Conservation (phyloP, 2,797 vertebrate genomes). For the Pogonophryne albipinna region DNA sequence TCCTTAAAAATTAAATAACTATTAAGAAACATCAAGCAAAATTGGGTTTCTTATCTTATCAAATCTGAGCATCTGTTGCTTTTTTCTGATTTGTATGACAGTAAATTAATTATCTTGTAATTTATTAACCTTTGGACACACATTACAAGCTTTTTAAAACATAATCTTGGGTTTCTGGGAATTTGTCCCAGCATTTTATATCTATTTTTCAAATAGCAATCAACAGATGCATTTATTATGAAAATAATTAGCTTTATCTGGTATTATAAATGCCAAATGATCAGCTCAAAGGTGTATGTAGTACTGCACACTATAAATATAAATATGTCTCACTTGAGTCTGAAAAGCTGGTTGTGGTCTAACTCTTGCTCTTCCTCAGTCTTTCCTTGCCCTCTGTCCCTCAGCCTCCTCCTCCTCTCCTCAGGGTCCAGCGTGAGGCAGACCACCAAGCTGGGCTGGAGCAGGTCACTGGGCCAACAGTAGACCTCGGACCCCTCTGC, state of each 20-base stretch:
- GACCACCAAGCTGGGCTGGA: conserved; percentile 89
- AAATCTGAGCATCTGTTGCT: not conserved
- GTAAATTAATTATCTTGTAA: not conserved
- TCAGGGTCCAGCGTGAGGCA: conserved; percentile 88
- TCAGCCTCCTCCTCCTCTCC: conserved; percentile 87
- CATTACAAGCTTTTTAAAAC: not conserved
- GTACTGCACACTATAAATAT: not conserved
- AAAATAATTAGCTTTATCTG: not conserved
- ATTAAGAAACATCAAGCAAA: not conserved
- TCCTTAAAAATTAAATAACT: not conserved
- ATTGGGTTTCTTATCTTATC: not conserved
- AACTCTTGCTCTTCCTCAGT: conserved; percentile 91
- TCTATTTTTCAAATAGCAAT: not conserved
- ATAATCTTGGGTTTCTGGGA: not conserved
- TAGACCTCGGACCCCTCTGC: conserved; percentile 86
- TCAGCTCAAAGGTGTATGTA: not conserved
- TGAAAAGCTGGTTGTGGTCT: conserved; percentile 88
- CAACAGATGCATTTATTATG: not conserved
- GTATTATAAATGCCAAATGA: not conserved
- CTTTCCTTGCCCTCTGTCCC: conserved; percentile 83
- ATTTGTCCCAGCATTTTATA: not conserved
- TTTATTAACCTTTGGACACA: not conserved
- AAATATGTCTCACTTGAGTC: conserved; percentile 85
- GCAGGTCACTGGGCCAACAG: conserved; percentile 91
- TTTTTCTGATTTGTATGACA: not conserved